Percentiles rank a stretch among this genome's conserved stretches.
These are phyloP conservation scores for Pyrrhia umbra DNA, from an alignment of 2,888 invertebrate species.

Conservation along the genomic window DNA sequence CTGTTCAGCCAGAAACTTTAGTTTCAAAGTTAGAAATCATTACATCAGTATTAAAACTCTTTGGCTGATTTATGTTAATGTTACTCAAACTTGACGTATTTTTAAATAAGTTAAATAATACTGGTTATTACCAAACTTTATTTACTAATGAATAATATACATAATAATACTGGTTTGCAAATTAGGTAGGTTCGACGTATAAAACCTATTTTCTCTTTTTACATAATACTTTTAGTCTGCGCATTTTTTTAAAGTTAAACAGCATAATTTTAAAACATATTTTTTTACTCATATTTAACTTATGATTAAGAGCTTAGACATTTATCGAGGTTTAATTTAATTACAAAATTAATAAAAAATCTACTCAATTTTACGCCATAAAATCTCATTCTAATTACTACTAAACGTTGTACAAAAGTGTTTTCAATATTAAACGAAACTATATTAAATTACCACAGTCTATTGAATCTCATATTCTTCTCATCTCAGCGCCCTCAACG, in stretches of 20 bases:
- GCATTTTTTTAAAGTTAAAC: too few species aligned
- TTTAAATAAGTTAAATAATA: background rate
- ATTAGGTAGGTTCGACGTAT: too few species aligned
- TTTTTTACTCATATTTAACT: too few species aligned
- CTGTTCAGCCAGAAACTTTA: background rate
- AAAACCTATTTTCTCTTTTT: too few species aligned
- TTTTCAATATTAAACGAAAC: background rate
- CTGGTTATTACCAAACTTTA: background rate
- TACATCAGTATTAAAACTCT: background rate
- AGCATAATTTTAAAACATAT: too few species aligned
- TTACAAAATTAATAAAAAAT: too few species aligned
- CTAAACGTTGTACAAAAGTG: background rate
- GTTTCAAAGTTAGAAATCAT: background rate
- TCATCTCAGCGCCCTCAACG: background rate
- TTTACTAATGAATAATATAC: too few species aligned
- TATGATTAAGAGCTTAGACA: too few species aligned
- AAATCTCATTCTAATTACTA: background rate
- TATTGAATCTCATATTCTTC: slow-evolving; percentile 39
- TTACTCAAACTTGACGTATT: background rate
- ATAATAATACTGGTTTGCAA: too few species aligned
- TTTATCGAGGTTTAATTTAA: too few species aligned
- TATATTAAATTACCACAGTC: slow-evolving; percentile 1
- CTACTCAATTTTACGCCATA: background rate
- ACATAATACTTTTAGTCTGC: too few species aligned
- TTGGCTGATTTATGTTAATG: background rate